Conservation (phyloP, 2,888 invertebrate species). For the Julus scanicus region DNA sequence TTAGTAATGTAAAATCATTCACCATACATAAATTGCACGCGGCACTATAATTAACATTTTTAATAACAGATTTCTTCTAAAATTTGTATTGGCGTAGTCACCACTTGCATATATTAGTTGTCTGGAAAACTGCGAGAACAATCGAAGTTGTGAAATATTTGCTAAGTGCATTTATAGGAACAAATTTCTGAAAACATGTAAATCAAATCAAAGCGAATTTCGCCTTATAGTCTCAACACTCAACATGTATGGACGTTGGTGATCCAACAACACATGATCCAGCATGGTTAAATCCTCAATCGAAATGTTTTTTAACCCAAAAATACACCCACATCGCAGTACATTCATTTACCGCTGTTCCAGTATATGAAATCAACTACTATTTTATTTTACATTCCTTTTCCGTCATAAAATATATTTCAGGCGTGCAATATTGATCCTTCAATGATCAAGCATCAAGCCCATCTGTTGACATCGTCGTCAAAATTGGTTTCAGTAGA, state of each 20-base stretch:
- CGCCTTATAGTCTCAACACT: background rate
- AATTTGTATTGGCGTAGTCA: no score
- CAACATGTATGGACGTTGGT: no score
- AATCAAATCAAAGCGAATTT: background rate
- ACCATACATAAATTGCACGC: no score
- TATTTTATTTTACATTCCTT: conserved; percentile 4
- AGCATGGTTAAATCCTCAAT: background rate
- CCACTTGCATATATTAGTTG: no score
- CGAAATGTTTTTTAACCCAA: background rate
- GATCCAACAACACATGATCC: background rate
- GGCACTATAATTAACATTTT: no score
- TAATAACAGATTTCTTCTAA: no score
- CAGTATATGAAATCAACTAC: background rate
- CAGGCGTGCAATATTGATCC: background rate
- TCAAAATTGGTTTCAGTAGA: conserved; percentile 14
- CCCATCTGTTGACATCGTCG: background rate
- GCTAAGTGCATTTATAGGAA: no score
- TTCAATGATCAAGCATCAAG: conserved; percentile 14
- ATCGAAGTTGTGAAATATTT: no score
- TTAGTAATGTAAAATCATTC: background rate
- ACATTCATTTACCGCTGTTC: background rate
- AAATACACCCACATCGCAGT: background rate
- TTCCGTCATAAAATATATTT: conserved; percentile 20
- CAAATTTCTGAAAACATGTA: no score
- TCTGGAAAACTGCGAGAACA: no score